phyloP scores from a whole-genome alignment of 2,113 vertebrate species.

The Cynopterus brachyotis region DNA sequence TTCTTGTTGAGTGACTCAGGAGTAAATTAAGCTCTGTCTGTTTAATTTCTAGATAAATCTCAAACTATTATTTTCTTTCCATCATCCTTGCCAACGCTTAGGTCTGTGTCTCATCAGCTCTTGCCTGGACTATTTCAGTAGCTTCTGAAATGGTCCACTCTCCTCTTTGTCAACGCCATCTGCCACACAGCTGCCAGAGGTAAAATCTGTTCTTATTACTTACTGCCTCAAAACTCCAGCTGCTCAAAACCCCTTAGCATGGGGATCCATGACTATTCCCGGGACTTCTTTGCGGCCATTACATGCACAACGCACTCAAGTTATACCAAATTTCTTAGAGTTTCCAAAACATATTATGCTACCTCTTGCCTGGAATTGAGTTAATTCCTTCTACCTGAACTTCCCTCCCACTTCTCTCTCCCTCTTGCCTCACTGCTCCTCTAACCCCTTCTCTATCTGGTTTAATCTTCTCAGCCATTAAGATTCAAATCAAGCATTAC shows the following conservation, averaged over 20 bases:
- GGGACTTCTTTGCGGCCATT: not conserved
- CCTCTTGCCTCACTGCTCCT: not conserved
- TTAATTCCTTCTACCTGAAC: not conserved
- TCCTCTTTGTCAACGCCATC: constrained; percentile 49
- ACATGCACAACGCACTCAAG: not conserved
- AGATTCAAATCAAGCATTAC: not conserved
- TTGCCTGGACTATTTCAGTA: constrained; percentile 54
- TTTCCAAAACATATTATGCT: not conserved
- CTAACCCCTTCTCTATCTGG: not conserved
- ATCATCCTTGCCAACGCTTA: not conserved
- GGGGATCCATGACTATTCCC: not conserved
- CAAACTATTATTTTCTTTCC: constrained; percentile 20
- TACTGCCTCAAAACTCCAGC: not conserved
- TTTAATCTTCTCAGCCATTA: not conserved
- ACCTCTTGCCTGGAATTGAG: not conserved
- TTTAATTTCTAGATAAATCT: constrained; percentile 53
- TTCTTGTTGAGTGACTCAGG: constrained; percentile 34
- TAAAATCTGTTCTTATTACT: not conserved
- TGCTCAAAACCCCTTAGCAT: not conserved
- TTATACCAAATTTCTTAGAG: not conserved
- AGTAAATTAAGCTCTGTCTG: constrained; percentile 21
- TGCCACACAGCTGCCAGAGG: not conserved
- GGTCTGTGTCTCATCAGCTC: constrained; percentile 54
- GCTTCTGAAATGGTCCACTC: constrained; percentile 42
- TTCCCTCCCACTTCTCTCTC: not conserved